Conservation (phyloP, 30 jellyfish, hydroid and myxozoan genomes). For the Hydractinia echinata region DNA sequence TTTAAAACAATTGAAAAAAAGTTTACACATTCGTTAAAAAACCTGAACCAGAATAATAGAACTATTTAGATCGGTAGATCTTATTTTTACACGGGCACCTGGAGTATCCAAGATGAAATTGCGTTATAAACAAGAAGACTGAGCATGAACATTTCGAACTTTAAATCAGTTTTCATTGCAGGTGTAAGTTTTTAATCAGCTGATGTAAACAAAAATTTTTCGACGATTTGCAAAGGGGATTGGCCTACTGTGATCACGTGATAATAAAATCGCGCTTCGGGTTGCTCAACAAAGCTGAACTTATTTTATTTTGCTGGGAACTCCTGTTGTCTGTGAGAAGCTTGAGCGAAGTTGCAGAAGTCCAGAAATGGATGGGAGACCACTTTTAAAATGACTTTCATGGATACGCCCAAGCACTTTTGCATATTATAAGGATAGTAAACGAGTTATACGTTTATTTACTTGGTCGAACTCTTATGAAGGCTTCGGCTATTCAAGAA, state of each 20-base stretch:
- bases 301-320: constrained; percentile 36
- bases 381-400: not conserved
- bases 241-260: constrained; percentile 17
- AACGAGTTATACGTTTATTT: too few relatives aligned
- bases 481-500: too few relatives aligned
- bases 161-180: constrained; percentile 15
- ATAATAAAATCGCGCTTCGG: constrained; percentile 15
- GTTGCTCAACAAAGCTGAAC: constrained; percentile 17
- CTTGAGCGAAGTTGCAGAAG: constrained; percentile 19
- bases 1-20: too few relatives aligned
- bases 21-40: too few relatives aligned
- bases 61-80: too few relatives aligned
- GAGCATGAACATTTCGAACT: not conserved
- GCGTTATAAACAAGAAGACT: not conserved
- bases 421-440: not conserved
- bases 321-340: constrained; percentile 39
- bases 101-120: too few relatives aligned
- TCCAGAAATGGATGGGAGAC: constrained; percentile 6
- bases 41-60: too few relatives aligned
- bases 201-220: not conserved
- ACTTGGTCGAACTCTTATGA: too few relatives aligned
- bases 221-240: not conserved
- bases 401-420: constrained; percentile 18
- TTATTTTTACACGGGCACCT: too few relatives aligned
- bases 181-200: constrained; percentile 13